Evolutionary conservation across 1,140 invertebrate genomes (phyloP).

Genomic region (Lepidostoma basale): DNA sequence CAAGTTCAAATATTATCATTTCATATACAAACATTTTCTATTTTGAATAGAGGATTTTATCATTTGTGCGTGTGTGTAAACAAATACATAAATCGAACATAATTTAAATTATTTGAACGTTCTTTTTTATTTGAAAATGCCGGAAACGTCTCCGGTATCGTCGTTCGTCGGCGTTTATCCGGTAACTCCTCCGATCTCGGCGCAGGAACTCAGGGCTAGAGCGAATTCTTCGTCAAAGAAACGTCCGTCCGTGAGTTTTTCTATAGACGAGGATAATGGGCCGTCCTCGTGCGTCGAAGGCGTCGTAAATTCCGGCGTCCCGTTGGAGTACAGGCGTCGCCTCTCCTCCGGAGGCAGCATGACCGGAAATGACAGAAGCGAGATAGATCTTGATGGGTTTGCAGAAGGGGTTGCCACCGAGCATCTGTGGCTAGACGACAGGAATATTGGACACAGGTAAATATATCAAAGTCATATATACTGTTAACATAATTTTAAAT

Average conservation of each 20-base stretch:
- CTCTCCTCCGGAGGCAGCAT: constrained; percentile 44
- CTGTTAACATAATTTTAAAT: no score
- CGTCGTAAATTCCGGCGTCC: constrained; percentile 51
- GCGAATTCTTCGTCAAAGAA: constrained; percentile 60
- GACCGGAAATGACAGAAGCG: constrained; percentile 57
- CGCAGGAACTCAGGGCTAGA: constrained; percentile 60
- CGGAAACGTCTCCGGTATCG: constrained; percentile 49
- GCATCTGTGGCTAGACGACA: constrained; percentile 62
- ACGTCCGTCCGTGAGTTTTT: constrained; percentile 40
- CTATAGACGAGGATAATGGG: constrained; percentile 1
- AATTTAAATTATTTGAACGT: background rate
- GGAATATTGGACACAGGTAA: constrained; percentile 67
- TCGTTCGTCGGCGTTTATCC: constrained; percentile 60
- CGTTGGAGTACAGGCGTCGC: constrained; percentile 23
- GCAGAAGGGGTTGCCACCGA: constrained; percentile 61
- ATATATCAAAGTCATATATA: background rate
- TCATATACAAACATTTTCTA: no score
- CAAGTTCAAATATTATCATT: no score
- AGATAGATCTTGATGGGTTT: constrained; percentile 64
- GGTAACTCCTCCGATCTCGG: constrained; percentile 54
- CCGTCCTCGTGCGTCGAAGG: constrained; percentile 50
- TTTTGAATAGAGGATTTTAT: no score
- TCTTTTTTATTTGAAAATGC: constrained; percentile 40
- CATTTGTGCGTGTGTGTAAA: background rate
- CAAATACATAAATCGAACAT: background rate